These are phyloP conservation scores for Trichonephila inaurata DNA, from an alignment of 1,140 invertebrate genomes.

Conservation along the genomic window DNA sequence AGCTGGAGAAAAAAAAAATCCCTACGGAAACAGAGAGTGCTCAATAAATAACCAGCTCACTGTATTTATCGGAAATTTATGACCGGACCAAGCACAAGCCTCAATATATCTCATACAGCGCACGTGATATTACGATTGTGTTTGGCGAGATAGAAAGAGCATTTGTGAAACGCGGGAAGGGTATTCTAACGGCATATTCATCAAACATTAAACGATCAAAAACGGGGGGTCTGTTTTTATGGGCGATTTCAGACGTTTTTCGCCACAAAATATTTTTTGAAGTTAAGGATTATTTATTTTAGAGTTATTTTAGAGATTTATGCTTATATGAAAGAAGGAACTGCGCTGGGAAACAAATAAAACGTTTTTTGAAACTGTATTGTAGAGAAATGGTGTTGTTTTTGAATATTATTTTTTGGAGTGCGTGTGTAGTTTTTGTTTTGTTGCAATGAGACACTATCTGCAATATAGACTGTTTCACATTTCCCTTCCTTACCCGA, in stretches of 20 bases:
- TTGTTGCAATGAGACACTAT: too few species aligned
- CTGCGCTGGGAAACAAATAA: background rate
- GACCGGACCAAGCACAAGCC: background rate
- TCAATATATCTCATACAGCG: constrained; percentile 2
- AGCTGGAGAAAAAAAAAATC: background rate
- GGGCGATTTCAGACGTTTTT: background rate
- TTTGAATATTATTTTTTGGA: background rate
- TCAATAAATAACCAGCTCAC: constrained; percentile 39
- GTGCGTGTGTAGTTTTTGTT: background rate
- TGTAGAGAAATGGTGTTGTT: background rate
- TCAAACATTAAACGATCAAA: constrained; percentile 45
- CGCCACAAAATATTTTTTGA: constrained; percentile 20
- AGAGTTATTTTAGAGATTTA: background rate
- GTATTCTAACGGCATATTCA: constrained; percentile 3
- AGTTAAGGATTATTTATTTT: constrained; percentile 31
- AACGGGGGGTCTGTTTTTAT: constrained; percentile 1
- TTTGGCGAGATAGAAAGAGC: background rate
- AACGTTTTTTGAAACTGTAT: background rate
- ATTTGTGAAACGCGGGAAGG: background rate
- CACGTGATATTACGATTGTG: constrained; percentile 50
- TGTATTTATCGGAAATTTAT: constrained; percentile 50
- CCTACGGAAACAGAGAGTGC: constrained; percentile 18
- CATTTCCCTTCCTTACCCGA: too few species aligned
- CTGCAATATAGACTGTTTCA: too few species aligned
- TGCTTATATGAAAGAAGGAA: background rate